Conservation (phyloP, 1,140 invertebrate species). For the Bombus pyrosoma region DNA sequence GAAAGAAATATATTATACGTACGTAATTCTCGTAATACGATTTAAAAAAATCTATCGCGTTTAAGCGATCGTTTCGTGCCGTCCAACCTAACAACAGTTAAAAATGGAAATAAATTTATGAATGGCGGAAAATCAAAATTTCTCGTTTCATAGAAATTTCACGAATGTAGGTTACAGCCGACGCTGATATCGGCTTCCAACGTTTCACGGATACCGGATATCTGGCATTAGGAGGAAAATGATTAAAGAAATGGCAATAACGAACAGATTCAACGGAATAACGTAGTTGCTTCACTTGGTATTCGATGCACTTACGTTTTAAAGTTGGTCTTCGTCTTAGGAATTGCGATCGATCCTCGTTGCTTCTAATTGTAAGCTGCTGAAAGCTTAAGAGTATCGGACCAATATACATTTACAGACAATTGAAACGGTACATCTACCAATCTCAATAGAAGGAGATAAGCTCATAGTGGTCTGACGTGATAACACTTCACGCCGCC, state of each 20-base stretch:
- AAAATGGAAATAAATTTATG: too few species aligned
- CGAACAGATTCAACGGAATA: background rate
- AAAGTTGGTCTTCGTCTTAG: background rate
- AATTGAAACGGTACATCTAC: conserved; percentile 11
- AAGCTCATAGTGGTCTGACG: conserved; percentile 5
- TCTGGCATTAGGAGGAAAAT: background rate
- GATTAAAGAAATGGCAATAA: background rate
- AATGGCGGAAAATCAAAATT: background rate
- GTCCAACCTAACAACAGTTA: fast-evolving
- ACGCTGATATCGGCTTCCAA: background rate
- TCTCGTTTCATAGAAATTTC: background rate
- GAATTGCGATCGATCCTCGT: background rate
- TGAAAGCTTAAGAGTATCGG: background rate
- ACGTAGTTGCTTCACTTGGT: background rate
- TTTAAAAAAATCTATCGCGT: too few species aligned
- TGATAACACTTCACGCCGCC: conserved; percentile 4
- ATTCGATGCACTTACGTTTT: background rate
- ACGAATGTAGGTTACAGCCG: background rate
- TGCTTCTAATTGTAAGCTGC: too few species aligned
- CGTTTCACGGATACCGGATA: background rate
- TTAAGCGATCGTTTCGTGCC: too few species aligned
- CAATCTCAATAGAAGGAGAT: conserved; percentile 8
- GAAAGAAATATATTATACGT: too few species aligned
- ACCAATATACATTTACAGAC: conserved; percentile 4
- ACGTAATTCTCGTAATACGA: too few species aligned